Base-by-base conservation (phyloP, 2,888 invertebrate species). In the Cordilura impudica region DNA sequence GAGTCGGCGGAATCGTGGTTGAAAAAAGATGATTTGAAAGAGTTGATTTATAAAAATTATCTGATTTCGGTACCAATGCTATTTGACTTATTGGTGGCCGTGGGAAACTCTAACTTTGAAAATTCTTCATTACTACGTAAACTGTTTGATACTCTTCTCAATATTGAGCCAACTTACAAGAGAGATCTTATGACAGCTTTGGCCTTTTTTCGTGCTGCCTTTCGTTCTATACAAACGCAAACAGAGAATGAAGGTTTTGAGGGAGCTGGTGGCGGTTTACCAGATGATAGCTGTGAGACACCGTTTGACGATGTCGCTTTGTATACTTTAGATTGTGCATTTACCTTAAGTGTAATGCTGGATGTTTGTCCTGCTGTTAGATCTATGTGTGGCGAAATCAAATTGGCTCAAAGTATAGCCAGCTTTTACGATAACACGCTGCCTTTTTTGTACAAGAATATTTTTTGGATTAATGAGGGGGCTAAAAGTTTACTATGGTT, bases 61-160 rank as follows among this genome's bases (percentile, higher is more conserved):
- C 90, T 97, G 81, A 93, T 96, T 84, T 95, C 96, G n/a, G 91
- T 96, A 81, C 95, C 96, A 0, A 94, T 95, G 85, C 89, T 97
- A 63, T 93, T 95, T 90, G 96, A 96, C 87, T 87, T 96, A 10
- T 94, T 95, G 85, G 91, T 94, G 45, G 90, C 95, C 7, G 96
- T 95, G 83, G 95, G 95, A 0, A 91, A 91, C 54, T 92, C 92
- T 58, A 95, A 95, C 86, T 86, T 89, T 0, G 85, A 89, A 4
- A 96, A 96, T 85, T 84, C 89, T 0, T 85, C 87, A 1, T 90
- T 94, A 47, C 90, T 96, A 12, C 87, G 91, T 0, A 92, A 92
- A 83, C 91, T 96, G 82, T 86, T 96, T 31, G 90, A 91, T 0
- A 92, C 92, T 26, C 91, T 96, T 39, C 93, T 96, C 82, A 90